Evolutionary conservation across 2,888 invertebrate species (phyloP).

Genomic region (Geophilus truncorum): DNA sequence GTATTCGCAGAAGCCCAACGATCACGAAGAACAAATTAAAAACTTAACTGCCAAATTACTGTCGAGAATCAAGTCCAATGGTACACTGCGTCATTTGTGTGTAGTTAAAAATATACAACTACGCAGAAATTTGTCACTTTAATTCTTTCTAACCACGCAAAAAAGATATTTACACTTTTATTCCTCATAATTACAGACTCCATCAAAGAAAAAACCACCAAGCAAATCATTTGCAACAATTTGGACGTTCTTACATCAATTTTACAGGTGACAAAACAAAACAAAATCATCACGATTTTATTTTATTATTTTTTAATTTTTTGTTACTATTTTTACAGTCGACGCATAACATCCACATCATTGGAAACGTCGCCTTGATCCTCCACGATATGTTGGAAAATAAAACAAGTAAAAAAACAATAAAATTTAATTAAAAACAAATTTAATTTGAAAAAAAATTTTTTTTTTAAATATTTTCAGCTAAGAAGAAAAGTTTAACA

Average conservation of each 20-base stretch:
- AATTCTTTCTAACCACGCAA: neutral
- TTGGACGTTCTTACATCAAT: neutral
- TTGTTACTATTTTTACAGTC: neutral
- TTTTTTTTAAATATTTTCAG: neutral
- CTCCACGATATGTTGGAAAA: constrained; percentile 23
- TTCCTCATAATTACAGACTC: neutral
- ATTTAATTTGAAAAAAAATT: neutral
- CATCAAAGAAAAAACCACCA: neutral
- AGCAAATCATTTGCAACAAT: neutral
- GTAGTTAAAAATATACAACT: no score
- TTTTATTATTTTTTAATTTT: neutral
- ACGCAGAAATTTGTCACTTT: no score
- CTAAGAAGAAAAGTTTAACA: neutral
- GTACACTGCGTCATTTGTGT: no score
- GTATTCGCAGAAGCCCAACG: neutral
- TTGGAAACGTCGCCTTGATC: constrained; percentile 26
- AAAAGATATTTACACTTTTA: neutral
- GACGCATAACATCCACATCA: neutral
- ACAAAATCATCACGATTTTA: neutral
- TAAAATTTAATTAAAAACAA: neutral
- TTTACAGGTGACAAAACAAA: neutral
- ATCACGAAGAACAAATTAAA: constrained; percentile 29
- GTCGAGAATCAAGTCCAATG: neutral
- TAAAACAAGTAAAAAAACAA: neutral
- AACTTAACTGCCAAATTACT: neutral